Base-by-base conservation (phyloP, 2,888 invertebrate genomes). In the Nemurella pictetii region DNA sequence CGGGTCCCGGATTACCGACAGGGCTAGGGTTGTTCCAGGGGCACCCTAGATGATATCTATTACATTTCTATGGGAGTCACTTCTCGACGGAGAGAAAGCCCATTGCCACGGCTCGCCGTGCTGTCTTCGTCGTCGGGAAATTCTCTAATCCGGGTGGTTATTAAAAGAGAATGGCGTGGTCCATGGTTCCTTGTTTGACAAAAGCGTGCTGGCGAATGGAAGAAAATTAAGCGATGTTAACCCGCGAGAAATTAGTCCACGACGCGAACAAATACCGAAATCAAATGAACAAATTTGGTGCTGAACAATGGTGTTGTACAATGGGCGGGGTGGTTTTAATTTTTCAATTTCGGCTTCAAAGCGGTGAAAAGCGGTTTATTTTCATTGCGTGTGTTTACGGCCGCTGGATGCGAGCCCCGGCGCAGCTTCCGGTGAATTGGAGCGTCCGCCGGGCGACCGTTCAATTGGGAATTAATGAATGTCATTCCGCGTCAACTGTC, bases 1-100 rank as follows among this genome's bases (percentile, higher is more conserved):
- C n/a, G 81, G 84, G 84, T 30, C 28, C 29, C 15, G 30, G 30
- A 72, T 27, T 15, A 32, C 73, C 26, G 26, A 35, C 28, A 29
- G 74, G 29, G 83, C 32, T 80, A 27, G 80, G 84, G 84, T 83
- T 84, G 86, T 83, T 83, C 85, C 85, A 85, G 75, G 83, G 30
- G 36, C 78, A 80, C 30, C 85, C 73, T 83, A 9, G 9, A 27
- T 82, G 29, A 82, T 82, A 82, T 82, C 82, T 72, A 55, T 72
- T 26, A 30, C 82, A 82, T 36, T 82, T 36, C 55, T 82, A 55
- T 82, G 20, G n/a, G 36, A 81, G 55, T 80, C 32, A 80, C 35
- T 80, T 35, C n/a, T n/a, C 32, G 32, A 80, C n/a, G n/a, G n/a
- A n/a, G n/a, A n/a, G n/a, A n/a, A n/a, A n/a, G n/a, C n/a, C n/a